Conservation (phyloP, 2,113 vertebrate species). For the Acrocephalus kingi region DNA sequence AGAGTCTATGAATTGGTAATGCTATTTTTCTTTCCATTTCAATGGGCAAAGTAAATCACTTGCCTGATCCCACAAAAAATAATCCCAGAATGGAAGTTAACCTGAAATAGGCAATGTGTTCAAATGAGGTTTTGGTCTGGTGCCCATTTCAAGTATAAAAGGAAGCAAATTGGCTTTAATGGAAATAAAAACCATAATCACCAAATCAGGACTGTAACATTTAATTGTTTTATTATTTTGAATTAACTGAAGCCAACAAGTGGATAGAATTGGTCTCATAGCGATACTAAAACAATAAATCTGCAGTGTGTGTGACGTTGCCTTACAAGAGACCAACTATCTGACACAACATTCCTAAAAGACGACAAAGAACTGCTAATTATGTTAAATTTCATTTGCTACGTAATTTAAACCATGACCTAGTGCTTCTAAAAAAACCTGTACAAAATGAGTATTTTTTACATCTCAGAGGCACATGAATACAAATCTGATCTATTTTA, state of each 20-base stretch:
- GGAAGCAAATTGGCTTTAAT: background rate
- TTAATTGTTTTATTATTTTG: conserved; percentile 47
- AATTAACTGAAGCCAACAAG: conserved; percentile 29
- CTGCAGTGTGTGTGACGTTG: background rate
- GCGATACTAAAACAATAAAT: background rate
- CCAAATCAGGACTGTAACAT: background rate
- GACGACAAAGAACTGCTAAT: conserved; percentile 32
- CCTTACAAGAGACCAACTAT: conserved; percentile 44
- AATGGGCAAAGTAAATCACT: background rate
- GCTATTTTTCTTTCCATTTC: background rate
- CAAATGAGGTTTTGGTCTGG: background rate
- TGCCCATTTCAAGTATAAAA: conserved; percentile 2
- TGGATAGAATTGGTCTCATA: conserved; percentile 25
- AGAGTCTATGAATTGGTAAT: background rate
- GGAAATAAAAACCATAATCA: background rate
- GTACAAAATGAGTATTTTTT: conserved; percentile 70
- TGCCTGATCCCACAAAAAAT: background rate
- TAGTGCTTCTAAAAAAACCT: conserved; percentile 66
- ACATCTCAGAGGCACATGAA: conserved; percentile 73
- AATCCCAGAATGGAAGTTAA: background rate
- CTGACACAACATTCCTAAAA: conserved; percentile 32
- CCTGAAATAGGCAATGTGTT: background rate
- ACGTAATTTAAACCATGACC: background rate
- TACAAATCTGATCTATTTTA: conserved; percentile 75
- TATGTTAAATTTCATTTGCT: conserved; percentile 32